Evolutionary conservation across 2,797 vertebrate species (phyloP), one percentile per base, ranked within the genome.

Genomic region (Coregonus sp.): DNA sequence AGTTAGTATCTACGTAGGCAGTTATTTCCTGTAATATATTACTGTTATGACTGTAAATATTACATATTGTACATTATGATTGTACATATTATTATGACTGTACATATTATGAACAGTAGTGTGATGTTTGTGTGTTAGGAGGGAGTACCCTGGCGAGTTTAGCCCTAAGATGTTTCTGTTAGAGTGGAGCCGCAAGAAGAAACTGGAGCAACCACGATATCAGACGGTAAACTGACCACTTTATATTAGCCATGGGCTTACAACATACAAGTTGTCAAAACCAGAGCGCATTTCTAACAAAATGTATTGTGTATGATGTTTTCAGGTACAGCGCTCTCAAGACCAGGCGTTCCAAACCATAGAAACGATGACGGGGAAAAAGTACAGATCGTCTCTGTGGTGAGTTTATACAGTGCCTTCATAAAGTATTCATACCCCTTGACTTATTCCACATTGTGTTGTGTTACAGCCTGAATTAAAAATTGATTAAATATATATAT

Each of bases 111-210:
- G 9, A 78, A 78, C 16, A 68, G 14, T 18, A 59, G 4, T 15
- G 20, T 72, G 29, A 40, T 15, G 25, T 59, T 33, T 71, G 4
- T 20, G 29, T 75, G 18, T 11, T 72, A 99, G 98, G 86, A 91
- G 97, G 84, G 94, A 96, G 37, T 99, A 99, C 88, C 94, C 95
- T 1, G 95, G 96, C 63, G 97, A 98, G 79, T 94, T 99, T 85
- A 98, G 96, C 0, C 98, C 97, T 0, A 99, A 99, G 92, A 98
- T 98, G 96, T 95, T 94, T 82, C 93, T 99, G 82, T 88, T 99
- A 82, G 98, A 99, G 84, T 99, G 98, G 98, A 97, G 96, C 82
- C 96, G 97, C 31, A 95, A 91, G 80, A 95, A 97, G 89, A 98
- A 96, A 80, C 86, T 97, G 80, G 91, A 94, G 59, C 97, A 98